These are phyloP conservation scores for Tigriopus japonicus DNA, from an alignment of 1,140 invertebrate genomes.

Conservation along the genomic window DNA sequence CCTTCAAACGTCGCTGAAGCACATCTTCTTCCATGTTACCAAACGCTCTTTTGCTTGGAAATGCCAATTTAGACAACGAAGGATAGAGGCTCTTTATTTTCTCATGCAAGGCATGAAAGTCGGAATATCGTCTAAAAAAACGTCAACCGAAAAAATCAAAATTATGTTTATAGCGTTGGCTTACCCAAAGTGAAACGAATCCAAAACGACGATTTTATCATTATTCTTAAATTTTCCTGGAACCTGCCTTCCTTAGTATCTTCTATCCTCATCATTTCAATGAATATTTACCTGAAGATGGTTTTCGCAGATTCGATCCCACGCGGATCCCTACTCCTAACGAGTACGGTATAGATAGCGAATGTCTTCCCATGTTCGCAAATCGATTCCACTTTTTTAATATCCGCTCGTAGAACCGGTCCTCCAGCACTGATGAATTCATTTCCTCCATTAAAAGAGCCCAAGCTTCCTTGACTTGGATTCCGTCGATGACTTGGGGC, in stretches of 20 bases:
- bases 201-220: too few species aligned
- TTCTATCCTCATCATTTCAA: too few species aligned
- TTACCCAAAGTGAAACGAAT: too few species aligned
- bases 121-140: not conserved
- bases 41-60: constrained; percentile 82
- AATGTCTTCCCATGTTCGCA: not conserved
- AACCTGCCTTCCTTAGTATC: too few species aligned
- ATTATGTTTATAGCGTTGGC: too few species aligned
- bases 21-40: constrained; percentile 76
- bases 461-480: not conserved
- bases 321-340: not conserved
- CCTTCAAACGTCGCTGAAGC: constrained; percentile 43
- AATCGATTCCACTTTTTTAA: too few species aligned
- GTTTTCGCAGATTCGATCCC: not conserved
- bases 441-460: not conserved
- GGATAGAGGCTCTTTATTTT: constrained; percentile 34
- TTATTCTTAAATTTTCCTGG: too few species aligned
- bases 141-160: too few species aligned
- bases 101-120: constrained; percentile 11
- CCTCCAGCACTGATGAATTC: too few species aligned
- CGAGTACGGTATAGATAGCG: not conserved
- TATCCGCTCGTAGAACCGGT: too few species aligned
- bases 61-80: constrained; percentile 51
- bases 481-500: too few species aligned
- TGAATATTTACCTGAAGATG: not conserved